Percentiles rank a stretch among this genome's conserved stretches.
Conservation (phyloP, 2,888 invertebrate genomes). For the Boloria selene region DNA sequence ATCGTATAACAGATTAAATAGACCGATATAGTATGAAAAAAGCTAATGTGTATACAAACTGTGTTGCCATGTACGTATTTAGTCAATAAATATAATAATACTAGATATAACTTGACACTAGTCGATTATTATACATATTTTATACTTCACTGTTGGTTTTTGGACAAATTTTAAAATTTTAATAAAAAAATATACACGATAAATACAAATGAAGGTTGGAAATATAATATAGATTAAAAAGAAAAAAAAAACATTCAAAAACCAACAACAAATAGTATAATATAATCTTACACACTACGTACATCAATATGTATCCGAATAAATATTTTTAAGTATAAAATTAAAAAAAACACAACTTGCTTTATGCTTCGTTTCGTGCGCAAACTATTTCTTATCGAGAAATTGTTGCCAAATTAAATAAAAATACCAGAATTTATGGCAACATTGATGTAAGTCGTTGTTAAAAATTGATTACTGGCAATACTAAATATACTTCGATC, state of each 20-base stretch:
- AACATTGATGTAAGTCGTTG: constrained; percentile 21
- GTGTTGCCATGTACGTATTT: constrained; percentile 37
- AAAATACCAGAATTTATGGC: constrained; percentile 21
- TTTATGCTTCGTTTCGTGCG: constrained; percentile 62
- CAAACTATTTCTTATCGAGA: constrained; percentile 24
- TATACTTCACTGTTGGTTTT: constrained; percentile 36
- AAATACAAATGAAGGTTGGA: neutral
- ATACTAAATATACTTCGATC: constrained; percentile 23
- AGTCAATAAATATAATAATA: constrained; percentile 54
- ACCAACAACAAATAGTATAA: constrained; percentile 36
- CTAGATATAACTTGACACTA: constrained; percentile 62
- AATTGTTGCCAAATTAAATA: constrained; percentile 28
- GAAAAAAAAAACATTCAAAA: constrained; percentile 31
- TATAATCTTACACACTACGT: constrained; percentile 58
- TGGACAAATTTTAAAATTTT: constrained; percentile 10
- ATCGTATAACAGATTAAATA: constrained; percentile 27
- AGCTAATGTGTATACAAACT: constrained; percentile 25
- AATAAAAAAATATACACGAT: constrained; percentile 1
- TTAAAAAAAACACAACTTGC: constrained; percentile 74
- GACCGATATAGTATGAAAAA: constrained; percentile 18
- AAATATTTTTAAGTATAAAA: constrained; percentile 78
- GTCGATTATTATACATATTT: constrained; percentile 59
- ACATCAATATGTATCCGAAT: constrained; percentile 69
- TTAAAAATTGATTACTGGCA: constrained; percentile 24
- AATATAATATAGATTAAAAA: constrained; percentile 8